Conservation (phyloP, 2,797 vertebrate species). For the Taenioides sp. region DNA sequence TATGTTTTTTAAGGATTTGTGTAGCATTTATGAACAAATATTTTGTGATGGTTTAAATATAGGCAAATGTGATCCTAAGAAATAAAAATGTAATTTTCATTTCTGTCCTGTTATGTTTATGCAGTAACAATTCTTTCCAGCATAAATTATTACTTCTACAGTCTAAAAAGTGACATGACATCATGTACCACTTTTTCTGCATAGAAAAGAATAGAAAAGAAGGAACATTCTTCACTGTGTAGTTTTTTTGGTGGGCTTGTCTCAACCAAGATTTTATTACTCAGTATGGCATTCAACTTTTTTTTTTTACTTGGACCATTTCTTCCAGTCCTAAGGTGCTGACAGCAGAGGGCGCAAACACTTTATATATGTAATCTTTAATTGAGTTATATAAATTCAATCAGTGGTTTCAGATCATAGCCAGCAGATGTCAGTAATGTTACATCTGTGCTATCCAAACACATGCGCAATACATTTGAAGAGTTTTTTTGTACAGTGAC, state of each 20-base stretch:
- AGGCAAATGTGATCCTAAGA: slow-evolving; percentile 48
- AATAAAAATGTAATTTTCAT: slow-evolving; percentile 46
- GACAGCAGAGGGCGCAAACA: slow-evolving; percentile 39
- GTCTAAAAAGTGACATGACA: too few relatives aligned
- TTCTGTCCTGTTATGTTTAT: neutral
- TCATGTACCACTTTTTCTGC: too few relatives aligned
- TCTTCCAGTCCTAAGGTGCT: neutral
- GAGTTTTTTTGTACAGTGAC: neutral
- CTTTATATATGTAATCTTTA: neutral
- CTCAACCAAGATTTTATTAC: too few relatives aligned
- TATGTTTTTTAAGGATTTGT: slow-evolving; percentile 42
- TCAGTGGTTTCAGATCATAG: slow-evolving; percentile 18
- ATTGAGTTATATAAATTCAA: slow-evolving; percentile 35
- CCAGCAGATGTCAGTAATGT: slow-evolving; percentile 56
- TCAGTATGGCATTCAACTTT: neutral
- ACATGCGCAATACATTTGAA: neutral
- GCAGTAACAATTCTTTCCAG: too few relatives aligned
- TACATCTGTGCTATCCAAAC: slow-evolving; percentile 6
- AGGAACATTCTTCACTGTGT: neutral
- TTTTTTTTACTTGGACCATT: neutral
- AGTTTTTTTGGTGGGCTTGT: too few relatives aligned
- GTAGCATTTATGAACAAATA: slow-evolving; percentile 44
- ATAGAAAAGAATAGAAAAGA: too few relatives aligned
- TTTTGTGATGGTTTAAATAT: slow-evolving; percentile 63
- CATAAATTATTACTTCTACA: too few relatives aligned